Evolutionary conservation across 2,113 vertebrate genomes (phyloP).

Genomic region (Fulica atra): DNA sequence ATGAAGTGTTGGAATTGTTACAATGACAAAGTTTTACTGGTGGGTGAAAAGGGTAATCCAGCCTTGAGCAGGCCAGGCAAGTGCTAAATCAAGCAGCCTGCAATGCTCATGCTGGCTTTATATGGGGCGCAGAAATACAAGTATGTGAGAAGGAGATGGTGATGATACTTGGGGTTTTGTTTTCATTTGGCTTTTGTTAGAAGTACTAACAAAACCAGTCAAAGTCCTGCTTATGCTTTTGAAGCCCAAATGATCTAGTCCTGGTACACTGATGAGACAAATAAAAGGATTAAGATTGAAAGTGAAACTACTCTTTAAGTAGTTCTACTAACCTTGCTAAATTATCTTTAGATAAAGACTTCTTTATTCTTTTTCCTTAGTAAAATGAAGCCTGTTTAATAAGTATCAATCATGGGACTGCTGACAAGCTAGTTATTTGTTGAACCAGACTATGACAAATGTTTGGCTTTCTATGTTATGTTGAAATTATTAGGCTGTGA

Average conservation of each 20-base stretch:
- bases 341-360: neutral
- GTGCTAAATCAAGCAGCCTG: neutral
- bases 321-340: neutral
- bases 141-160: neutral
- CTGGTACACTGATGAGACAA: neutral
- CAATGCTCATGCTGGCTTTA: neutral
- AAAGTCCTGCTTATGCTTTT: neutral
- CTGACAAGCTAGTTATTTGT: neutral
- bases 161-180: neutral
- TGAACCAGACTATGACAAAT: neutral
- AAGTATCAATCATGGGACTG: neutral
- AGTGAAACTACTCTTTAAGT: neutral
- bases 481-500: neutral
- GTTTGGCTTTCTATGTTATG: neutral
- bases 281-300: neutral
- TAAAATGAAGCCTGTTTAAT: neutral
- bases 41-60: neutral
- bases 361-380: neutral
- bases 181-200: neutral
- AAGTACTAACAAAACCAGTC: neutral
- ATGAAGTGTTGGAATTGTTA: neutral
- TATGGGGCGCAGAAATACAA: neutral
- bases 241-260: neutral
- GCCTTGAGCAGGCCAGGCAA: neutral
- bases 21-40: neutral